Conservation (phyloP, 2,113 vertebrate species). For the Coreoperca whiteheadi region DNA sequence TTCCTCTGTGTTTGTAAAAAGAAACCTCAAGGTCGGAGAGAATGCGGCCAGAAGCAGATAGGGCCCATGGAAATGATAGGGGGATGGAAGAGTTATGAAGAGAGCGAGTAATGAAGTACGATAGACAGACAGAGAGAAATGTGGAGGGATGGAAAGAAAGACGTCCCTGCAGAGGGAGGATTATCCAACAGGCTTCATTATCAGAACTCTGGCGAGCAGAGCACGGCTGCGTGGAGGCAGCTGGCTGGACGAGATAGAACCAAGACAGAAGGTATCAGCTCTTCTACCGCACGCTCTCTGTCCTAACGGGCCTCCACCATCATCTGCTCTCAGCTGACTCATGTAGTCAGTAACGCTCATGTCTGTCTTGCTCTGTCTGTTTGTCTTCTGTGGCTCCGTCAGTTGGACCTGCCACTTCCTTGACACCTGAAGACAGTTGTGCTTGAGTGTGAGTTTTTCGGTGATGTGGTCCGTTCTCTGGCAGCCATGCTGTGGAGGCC, state of each 20-base stretch:
- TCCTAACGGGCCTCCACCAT: conserved; percentile 2
- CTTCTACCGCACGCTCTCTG: not conserved
- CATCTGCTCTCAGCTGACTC: not conserved
- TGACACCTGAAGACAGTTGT: not conserved
- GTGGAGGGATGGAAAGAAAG: conserved; percentile 13
- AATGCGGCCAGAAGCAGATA: not conserved
- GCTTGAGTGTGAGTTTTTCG: not conserved
- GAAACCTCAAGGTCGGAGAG: not conserved
- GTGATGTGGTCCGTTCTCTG: not conserved
- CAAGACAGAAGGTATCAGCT: conserved; percentile 9
- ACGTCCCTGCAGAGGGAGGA: conserved; percentile 30
- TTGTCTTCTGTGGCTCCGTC: not conserved
- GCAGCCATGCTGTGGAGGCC: not conserved
- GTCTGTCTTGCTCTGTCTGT: not conserved
- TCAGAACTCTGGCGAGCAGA: conserved; percentile 38
- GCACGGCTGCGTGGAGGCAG: conserved; percentile 23
- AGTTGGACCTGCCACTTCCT: not conserved
- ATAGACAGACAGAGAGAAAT: conserved; percentile 4
- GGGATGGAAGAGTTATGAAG: conserved; percentile 4
- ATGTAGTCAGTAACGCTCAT: not conserved
- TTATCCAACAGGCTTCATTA: conserved; percentile 47
- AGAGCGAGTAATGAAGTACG: not conserved
- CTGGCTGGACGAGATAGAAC: conserved; percentile 39
- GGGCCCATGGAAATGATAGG: not conserved
- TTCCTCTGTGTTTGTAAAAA: not conserved